Evolutionary conservation across 2,888 invertebrate species (phyloP), one percentile per base, ranked within the genome.

Genomic region (Neoscelio sp.): DNA sequence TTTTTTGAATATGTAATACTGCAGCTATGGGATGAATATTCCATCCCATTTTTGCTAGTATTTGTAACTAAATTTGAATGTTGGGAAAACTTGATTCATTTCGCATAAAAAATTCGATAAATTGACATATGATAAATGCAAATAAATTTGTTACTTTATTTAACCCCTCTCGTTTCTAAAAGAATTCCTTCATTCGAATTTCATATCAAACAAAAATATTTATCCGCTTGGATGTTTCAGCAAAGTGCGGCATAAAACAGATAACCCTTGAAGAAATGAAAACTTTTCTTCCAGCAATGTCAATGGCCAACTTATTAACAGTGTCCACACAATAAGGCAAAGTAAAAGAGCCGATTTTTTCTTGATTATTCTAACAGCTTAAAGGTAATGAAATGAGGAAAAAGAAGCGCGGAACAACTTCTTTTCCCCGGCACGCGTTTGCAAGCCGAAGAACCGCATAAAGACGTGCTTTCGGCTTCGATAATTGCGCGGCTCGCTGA

Each of bases 401-500:
- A 38, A 64, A 42, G 52, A 52, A 38, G 44, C 28, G 44, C 44
- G 48, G 33, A 44, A 50, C 42, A 13, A 56, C 40, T 71, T 65
- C 52, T 75, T 79, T 76, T 75, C 17, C 38, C 28, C 58, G 76
- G 79, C 79, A 75, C 79, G 75, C 71, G 71, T 70, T 79, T 44
- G 50, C 58, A 3, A 60, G 56, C 13, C 56, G 62, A 28, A 74
- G 64, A 75, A 67, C 71, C 76, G 75, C 67, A 76, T 76, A 71
- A 80, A 76, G 75, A 76, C 71, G 79, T 67, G 79, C 79, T 79
- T 79, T 79, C 60, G 60, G 75, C 65, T 60, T 74, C 75, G 71
- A 79, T 79, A 79, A 79, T 79, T 75, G 71, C 75, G 65, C 75
- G 58, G 60, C 68, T 78, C 62, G 68, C 73, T 64, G 68, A 78